Evolutionary conservation across 2,797 vertebrate genomes (phyloP), one percentile per base, ranked within the genome.

Genomic region (Pygocentrus nattereri): DNA sequence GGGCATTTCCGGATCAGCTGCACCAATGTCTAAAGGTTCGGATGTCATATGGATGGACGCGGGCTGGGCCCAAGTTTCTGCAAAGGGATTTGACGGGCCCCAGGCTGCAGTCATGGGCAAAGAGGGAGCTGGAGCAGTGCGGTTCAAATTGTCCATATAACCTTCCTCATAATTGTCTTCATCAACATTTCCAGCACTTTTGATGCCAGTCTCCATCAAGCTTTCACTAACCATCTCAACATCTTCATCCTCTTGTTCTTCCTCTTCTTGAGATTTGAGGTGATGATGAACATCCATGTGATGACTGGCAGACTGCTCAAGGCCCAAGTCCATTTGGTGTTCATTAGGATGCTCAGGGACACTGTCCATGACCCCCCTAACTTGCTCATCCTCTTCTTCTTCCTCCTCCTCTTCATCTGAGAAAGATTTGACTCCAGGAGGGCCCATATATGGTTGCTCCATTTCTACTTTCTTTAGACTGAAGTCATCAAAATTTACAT

Each of bases 201-300:
- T 69, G 72, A 76, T 41, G 52, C 73, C 76, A 50, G 83, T 82
- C 81, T 94, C 92, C 0, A 88, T 90, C 78, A 93, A 89, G 7
- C 91, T 91, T 67, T 93, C 93, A 21, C 91, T 94, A 78, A 88
- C 89, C 90, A 94, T 94, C 84, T 94, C 93, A 1, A 92, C 90
- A 30, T 95, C 93, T 25, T 95, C 92, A 16, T 95, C 94, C 0
- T 94, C 92, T 52, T 94, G 90, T 1, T 91, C 90, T 2, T 91
- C 91, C 0, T 92, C 88, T 27, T 67, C 67, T 25, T 83, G 77
- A 23, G 31, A 65, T 49, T 81, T 56, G 41, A n/a, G 70, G 19
- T 85, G 81, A 15, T 85, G 79, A 21, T 56, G 75, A 79, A 78
- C 34, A 70, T 86, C 84, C 84, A 83, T 79, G 38, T 80, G 84